Conservation (phyloP, 2,888 invertebrate species). For the Dolichomitus sp. region DNA sequence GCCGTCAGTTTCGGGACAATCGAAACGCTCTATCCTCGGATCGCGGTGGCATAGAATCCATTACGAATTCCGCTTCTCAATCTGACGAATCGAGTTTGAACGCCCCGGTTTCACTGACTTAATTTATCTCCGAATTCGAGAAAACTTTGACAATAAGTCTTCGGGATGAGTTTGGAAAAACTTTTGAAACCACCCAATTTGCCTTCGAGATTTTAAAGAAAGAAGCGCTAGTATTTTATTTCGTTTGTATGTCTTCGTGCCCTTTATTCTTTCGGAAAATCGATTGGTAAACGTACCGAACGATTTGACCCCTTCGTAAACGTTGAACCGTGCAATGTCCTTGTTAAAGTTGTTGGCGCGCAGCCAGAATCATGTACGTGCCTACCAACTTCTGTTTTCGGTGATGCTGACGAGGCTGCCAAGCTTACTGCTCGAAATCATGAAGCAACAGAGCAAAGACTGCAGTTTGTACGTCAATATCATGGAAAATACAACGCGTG, state of each 20-base stretch:
- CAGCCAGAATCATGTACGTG: conserved; percentile 35
- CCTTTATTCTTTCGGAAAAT: conserved; percentile 19
- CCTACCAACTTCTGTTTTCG: conserved; percentile 5
- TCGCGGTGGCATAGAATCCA: conserved; percentile 34
- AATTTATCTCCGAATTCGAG: conserved; percentile 51
- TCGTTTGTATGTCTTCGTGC: background rate
- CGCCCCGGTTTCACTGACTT: conserved; percentile 3
- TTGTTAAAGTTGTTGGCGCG: conserved; percentile 41
- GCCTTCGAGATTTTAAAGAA: conserved; percentile 6
- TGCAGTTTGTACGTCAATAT: conserved; percentile 1
- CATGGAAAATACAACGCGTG: background rate
- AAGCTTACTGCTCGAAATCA: background rate
- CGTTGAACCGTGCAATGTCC: conserved; percentile 43
- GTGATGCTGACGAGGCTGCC: background rate
- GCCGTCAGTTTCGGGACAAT: conserved; percentile 51
- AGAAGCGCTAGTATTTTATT: background rate
- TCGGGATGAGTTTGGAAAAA: conserved; percentile 33
- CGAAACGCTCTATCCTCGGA: conserved; percentile 27
- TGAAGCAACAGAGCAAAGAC: background rate
- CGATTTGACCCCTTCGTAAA: conserved; percentile 37
- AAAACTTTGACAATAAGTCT: conserved; percentile 37
- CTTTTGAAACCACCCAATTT: conserved; percentile 28
- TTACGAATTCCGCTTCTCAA: conserved; percentile 26
- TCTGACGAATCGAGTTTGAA: conserved; percentile 38
- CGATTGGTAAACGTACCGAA: conserved; percentile 18